Percentiles rank a stretch among this genome's conserved stretches.
phyloP scores from a whole-genome alignment of 2,113 vertebrate genomes.

The Bettongia penicillata region DNA sequence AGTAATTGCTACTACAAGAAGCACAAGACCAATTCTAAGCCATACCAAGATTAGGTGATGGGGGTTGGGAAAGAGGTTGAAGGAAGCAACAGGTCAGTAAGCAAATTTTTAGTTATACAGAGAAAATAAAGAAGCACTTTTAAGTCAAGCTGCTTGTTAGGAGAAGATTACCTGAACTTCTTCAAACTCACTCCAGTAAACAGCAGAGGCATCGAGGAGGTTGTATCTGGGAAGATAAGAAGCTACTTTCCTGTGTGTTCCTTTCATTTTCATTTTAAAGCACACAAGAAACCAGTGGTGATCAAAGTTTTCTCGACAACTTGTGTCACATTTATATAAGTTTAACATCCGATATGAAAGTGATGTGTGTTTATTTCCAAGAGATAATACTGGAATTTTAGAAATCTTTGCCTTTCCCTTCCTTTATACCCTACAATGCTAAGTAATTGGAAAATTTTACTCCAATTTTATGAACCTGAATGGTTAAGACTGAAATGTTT shows the following conservation, averaged over 20 bases:
- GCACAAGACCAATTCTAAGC: constrained; percentile 61
- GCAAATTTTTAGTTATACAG: constrained; percentile 75
- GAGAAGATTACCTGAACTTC: constrained; percentile 80
- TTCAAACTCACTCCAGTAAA: constrained; percentile 79
- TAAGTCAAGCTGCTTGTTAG: constrained; percentile 69
- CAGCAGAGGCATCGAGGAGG: constrained; percentile 74
- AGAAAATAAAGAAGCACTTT: constrained; percentile 73
- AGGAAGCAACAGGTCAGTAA: constrained; percentile 67
- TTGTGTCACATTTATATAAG: constrained; percentile 52
- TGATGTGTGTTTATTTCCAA: constrained; percentile 66
- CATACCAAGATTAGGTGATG: constrained; percentile 62
- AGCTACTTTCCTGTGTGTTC: constrained; percentile 78
- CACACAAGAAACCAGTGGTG: constrained; percentile 69
- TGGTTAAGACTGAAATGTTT: constrained; percentile 35
- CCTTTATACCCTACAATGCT: constrained; percentile 40
- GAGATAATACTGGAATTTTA: constrained; percentile 45
- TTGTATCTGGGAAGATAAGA: constrained; percentile 78
- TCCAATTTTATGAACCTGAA: constrained; percentile 39
- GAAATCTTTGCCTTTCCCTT: not conserved
- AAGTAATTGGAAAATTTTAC: constrained; percentile 49
- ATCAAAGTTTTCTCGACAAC: constrained; percentile 48
- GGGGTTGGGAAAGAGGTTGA: not conserved
- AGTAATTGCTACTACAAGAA: constrained; percentile 60
- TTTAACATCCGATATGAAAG: constrained; percentile 48
- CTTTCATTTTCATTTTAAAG: constrained; percentile 73